These are phyloP conservation scores for Uropetala carovei DNA, from an alignment of 2,888 invertebrate species.

Conservation along the genomic window DNA sequence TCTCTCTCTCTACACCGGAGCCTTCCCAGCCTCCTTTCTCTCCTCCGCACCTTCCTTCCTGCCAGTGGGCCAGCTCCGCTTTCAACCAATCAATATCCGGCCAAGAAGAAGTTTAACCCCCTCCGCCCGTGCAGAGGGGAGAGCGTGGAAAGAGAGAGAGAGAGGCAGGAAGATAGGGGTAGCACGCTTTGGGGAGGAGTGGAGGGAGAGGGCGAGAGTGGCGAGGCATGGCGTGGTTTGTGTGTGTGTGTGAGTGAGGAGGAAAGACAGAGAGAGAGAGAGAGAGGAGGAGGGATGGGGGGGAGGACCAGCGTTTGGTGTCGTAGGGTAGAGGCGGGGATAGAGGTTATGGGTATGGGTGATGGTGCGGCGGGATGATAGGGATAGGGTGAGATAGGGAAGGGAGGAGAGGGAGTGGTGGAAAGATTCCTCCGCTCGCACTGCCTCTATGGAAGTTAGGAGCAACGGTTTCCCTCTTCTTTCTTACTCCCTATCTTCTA, in stretches of 20 bases:
- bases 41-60: conserved; percentile 28
- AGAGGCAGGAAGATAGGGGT: neutral
- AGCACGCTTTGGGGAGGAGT: neutral
- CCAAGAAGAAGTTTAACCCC: conserved; percentile 61
- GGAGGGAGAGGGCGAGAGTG: neutral
- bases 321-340: too few species aligned
- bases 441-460: conserved; percentile 35
- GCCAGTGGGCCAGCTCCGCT: conserved; percentile 63
- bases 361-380: neutral
- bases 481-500: neutral
- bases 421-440: neutral
- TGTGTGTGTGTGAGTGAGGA: neutral
- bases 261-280: too few species aligned
- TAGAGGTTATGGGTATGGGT: neutral
- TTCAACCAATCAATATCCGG: conserved; percentile 64
- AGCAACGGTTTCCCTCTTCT: conserved; percentile 31
- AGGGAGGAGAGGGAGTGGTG: neutral
- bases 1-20: neutral
- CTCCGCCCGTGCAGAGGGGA: neutral
- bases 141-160: neutral
- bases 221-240: neutral
- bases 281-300: neutral
- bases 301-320: too few species aligned
- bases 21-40: conserved; percentile 28
- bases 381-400: neutral